These are phyloP conservation scores for Cyanoderma ruficeps DNA, from an alignment of 2,113 vertebrate genomes.

Conservation along the genomic window DNA sequence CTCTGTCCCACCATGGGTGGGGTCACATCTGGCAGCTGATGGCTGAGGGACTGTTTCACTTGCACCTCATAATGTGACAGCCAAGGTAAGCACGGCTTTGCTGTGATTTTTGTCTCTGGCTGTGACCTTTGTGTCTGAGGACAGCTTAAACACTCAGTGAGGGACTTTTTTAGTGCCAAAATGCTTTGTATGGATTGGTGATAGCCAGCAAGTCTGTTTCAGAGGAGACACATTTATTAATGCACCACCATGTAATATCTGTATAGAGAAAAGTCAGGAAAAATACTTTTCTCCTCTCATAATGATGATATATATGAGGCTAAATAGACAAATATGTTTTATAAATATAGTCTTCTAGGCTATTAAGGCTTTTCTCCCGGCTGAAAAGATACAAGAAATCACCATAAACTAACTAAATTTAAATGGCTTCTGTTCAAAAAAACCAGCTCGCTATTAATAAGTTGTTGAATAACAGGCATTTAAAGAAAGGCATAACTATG, in stretches of 20 bases:
- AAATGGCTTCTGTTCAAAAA: conserved; percentile 38
- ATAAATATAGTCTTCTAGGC: conserved; percentile 52
- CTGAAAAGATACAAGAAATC: conserved; percentile 48
- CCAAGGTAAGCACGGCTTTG: background rate
- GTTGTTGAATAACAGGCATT: conserved; percentile 67
- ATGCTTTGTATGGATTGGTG: background rate
- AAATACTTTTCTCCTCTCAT: conserved; percentile 26
- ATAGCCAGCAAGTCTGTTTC: conserved; percentile 14
- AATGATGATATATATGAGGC: conserved; percentile 38
- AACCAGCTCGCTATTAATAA: conserved; percentile 44
- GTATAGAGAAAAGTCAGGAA: conserved; percentile 17
- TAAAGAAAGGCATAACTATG: conserved; percentile 68
- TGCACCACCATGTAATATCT: background rate
- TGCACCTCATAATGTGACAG: background rate
- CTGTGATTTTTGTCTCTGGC: background rate
- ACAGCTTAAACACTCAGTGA: background rate
- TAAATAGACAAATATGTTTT: conserved; percentile 65
- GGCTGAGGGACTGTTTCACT: background rate
- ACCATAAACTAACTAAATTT: conserved; percentile 58
- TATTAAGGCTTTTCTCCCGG: conserved; percentile 49
- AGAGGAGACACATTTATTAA: conserved; percentile 14
- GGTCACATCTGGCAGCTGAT: background rate
- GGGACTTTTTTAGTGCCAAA: background rate
- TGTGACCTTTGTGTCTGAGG: background rate
- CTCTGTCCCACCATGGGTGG: background rate